These are phyloP conservation scores for Metridium senile DNA, from an alignment of 92 coral and sea anemone genomes.

Conservation along the genomic window DNA sequence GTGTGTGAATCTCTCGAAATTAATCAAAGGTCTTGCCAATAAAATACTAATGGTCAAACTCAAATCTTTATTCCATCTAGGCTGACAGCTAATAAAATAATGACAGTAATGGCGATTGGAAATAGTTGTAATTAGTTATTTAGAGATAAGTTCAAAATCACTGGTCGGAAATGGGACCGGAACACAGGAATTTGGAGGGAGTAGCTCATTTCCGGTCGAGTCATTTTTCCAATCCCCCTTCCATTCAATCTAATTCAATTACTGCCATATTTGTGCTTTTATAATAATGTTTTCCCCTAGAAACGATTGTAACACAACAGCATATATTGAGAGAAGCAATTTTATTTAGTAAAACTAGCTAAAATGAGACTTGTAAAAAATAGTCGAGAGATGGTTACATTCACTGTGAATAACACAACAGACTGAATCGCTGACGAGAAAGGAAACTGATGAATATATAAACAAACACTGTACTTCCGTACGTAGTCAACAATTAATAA, in stretches of 20 bases:
- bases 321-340: background rate
- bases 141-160: background rate
- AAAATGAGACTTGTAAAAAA: background rate
- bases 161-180: constrained; percentile 12
- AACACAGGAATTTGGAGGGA: constrained; percentile 18
- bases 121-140: background rate
- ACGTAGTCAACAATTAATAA: too few relatives aligned
- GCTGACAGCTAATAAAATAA: background rate
- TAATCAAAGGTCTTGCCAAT: background rate
- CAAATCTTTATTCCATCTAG: background rate
- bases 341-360: background rate
- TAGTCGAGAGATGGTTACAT: background rate
- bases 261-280: background rate
- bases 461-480: background rate
- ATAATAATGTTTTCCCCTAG: background rate
- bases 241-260: background rate
- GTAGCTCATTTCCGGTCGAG: constrained; percentile 23
- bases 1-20: background rate
- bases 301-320: too few relatives aligned
- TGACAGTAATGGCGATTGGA: background rate
- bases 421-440: background rate
- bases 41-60: background rate
- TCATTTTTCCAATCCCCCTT: background rate
- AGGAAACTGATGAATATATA: background rate
- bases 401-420: background rate